Conservation (phyloP, 2,113 vertebrate species). For the Pampusana beccarii region DNA sequence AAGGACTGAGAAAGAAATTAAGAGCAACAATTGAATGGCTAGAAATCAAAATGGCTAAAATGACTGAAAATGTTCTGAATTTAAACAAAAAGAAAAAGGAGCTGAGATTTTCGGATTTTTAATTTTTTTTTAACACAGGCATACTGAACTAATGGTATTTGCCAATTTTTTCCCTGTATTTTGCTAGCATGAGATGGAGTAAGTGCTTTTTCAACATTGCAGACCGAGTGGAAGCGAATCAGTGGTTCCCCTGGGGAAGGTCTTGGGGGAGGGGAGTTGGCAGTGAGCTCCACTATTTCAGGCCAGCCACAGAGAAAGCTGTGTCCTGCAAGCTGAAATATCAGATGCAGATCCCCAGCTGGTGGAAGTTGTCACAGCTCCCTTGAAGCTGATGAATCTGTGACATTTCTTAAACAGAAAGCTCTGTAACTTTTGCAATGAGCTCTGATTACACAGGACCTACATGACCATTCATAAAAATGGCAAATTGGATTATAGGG, state of each 20-base stretch:
- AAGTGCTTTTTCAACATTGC: not conserved
- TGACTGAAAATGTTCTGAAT: not conserved
- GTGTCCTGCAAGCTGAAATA: conserved; percentile 42
- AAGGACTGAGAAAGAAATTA: not conserved
- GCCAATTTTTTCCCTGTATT: not conserved
- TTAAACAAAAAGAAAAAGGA: not conserved
- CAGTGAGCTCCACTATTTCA: not conserved
- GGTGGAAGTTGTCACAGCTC: conserved; percentile 19
- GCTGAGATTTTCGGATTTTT: not conserved
- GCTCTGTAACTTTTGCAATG: not conserved
- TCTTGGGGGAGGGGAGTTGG: conserved; percentile 50
- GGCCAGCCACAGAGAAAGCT: conserved; percentile 12
- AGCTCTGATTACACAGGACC: not conserved
- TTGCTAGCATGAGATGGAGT: not conserved
- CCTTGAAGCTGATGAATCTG: not conserved
- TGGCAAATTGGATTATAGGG: not conserved
- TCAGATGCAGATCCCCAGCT: conserved; percentile 37
- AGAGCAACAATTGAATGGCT: not conserved
- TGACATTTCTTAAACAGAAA: not conserved
- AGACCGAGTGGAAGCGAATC: not conserved
- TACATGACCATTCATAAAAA: not conserved
- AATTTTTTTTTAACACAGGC: not conserved
- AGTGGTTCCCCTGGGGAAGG: not conserved
- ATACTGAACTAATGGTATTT: not conserved
- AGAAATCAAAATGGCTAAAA: not conserved